Evolutionary conservation across 2,113 vertebrate genomes (phyloP), one percentile per base, ranked within the genome.

Genomic region (Taxidea taxus): DNA sequence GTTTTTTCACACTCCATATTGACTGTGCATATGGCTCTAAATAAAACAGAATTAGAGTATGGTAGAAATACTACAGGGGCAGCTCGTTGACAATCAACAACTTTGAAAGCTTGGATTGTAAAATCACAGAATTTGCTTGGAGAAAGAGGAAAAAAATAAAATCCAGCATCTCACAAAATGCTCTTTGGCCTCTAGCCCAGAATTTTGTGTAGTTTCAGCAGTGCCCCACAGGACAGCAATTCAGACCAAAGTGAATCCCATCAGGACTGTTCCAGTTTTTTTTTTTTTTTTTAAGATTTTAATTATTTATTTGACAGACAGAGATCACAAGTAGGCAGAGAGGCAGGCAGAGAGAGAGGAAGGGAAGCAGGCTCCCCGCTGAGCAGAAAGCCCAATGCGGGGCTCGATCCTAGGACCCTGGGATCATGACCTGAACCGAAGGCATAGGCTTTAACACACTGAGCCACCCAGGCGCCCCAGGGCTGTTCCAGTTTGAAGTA

Each of bases 1-100:
- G 84, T 92, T 15, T 37, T 97, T 96, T 94, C 88, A 97, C 91
- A 97, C 91, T 91, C 72, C 98, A 97, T 97, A 86, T 95, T 96
- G 95, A 92, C 58, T 82, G 15, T 78, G 84, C 96, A 94, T 82
- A 49, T 91, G 91, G 96, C 54, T 82, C 86, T 85, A 90, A 80
- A 95, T 66, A 93, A 96, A 92, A 94, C 15, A 87, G 70, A 92
- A 96, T 82, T 49, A 7, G 66, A 89, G 44, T 86, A 91, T 23
- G 68, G 87, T 49, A 66, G 93, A 90, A 81, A 74, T 72, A 70
- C 81, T 74, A 66, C 4, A 34, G 34, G 54, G 70, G 39, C 16
- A 94, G 70, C 77, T 74, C 64, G 11, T 7, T 94, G 91, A 92
- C 51, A 94, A 47, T 60, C 60, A 72, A 54, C 23, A 37, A 18